A percentile compares a stretch with the other conserved stretches of the same genome.
Conservation (phyloP, 1,140 invertebrate species). For the Ceratina japonica region DNA sequence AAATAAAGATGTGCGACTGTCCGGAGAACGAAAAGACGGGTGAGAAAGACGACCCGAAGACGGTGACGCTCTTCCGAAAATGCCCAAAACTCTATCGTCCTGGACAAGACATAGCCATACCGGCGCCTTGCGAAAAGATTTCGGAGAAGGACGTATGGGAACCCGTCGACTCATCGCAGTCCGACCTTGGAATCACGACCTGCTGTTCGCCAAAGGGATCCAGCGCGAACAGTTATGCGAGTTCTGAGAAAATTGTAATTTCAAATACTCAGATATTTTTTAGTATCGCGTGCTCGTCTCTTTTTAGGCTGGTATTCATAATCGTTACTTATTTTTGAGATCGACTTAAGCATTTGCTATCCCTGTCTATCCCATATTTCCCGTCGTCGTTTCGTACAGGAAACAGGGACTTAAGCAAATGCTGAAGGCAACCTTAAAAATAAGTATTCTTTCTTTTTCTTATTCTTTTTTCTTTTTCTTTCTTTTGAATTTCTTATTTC, state of each 20-base stretch:
- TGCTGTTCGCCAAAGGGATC: neutral
- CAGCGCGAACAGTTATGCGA: constrained; percentile 9
- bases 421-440: no score
- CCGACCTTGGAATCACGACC: neutral
- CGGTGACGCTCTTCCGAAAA: constrained; percentile 51
- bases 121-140: neutral
- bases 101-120: constrained; percentile 8
- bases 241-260: constrained; percentile 41
- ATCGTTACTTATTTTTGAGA: no score
- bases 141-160: neutral
- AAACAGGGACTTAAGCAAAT: no score
- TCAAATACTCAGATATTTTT: no score
- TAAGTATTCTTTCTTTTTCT: no score
- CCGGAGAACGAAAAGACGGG: neutral
- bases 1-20: constrained; percentile 57
- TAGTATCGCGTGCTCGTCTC: neutral
- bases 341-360: no score
- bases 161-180: constrained; percentile 1
- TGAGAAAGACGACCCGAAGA: neutral
- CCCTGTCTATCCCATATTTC: no score
- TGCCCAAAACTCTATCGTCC: constrained; percentile 24
- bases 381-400: no score
- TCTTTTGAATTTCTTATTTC: no score
- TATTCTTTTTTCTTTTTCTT: no score
- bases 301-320: no score